phyloP scores from a whole-genome alignment of 2,888 invertebrate species.

The Camponotus fellah region DNA sequence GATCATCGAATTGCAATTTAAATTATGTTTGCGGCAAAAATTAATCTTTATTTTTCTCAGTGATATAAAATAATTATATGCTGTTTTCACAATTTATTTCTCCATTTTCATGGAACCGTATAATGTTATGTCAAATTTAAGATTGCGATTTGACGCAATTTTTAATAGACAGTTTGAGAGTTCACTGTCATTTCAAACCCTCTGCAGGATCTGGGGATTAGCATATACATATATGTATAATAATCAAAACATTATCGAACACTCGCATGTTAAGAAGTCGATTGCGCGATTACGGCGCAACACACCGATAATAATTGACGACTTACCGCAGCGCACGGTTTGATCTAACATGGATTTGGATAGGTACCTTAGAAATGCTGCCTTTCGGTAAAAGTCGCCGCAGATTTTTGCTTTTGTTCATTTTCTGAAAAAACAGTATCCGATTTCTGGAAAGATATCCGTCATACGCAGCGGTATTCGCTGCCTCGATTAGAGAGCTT shows the following conservation, averaged over 20 bases:
- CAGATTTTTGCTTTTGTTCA: constrained; percentile 89
- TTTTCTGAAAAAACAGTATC: constrained; percentile 89
- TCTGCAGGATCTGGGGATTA: constrained; percentile 5
- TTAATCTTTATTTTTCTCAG: background rate
- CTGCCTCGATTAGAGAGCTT: constrained; percentile 61
- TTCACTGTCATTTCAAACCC: background rate
- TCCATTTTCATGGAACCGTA: background rate
- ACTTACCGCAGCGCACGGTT: constrained; percentile 62
- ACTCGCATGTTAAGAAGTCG: background rate
- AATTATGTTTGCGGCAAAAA: background rate
- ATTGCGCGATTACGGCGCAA: background rate
- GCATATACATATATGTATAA: background rate
- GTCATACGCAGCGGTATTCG: constrained; percentile 55
- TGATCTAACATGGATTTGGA: constrained; percentile 60
- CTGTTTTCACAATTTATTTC: background rate
- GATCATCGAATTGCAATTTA: background rate
- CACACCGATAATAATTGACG: constrained; percentile 18
- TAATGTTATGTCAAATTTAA: constrained; percentile 1
- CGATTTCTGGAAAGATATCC: constrained; percentile 84
- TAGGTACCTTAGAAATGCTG: constrained; percentile 89
- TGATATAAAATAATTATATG: background rate
- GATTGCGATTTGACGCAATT: background rate
- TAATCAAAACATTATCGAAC: constrained; percentile 1
- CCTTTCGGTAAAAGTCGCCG: constrained; percentile 89
- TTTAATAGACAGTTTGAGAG: background rate